Percentiles rank a stretch among this genome's conserved stretches.
Evolutionary conservation across 1,140 invertebrate genomes (phyloP).

Genomic region (Physella acuta): DNA sequence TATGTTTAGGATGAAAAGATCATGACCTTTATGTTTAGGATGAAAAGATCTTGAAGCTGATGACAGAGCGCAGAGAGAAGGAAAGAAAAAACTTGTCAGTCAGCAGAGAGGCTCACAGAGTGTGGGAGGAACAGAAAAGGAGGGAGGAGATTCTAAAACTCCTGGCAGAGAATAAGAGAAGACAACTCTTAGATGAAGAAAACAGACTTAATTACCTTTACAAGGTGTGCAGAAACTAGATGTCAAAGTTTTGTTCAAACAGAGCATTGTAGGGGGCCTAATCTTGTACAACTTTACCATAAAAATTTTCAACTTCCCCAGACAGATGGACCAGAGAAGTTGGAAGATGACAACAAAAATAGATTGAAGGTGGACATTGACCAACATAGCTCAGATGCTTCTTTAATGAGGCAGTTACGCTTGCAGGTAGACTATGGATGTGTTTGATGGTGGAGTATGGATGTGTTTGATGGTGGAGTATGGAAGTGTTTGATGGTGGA

Average conservation of each 20-base stretch:
- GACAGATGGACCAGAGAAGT: too few species aligned
- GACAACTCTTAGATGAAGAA: constrained; percentile 35
- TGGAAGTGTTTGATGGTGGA: too few species aligned
- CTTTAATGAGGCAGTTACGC: too few species aligned
- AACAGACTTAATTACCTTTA: constrained; percentile 32
- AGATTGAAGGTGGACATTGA: too few species aligned
- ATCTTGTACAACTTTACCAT: too few species aligned
- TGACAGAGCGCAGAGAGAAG: constrained; percentile 37
- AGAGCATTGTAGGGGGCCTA: too few species aligned
- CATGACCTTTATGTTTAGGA: constrained; percentile 48
- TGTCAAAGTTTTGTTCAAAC: background rate
- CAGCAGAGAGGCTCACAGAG: constrained; percentile 29
- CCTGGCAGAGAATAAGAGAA: constrained; percentile 38
- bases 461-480: too few species aligned
- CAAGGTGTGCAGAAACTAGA: constrained; percentile 27
- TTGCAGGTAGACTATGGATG: too few species aligned
- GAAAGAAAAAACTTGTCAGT: constrained; percentile 28
- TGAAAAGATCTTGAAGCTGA: constrained; percentile 41
- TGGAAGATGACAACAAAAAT: too few species aligned
- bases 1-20: too few species aligned
- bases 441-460: too few species aligned
- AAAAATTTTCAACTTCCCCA: too few species aligned
- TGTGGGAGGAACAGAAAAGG: constrained; percentile 41
- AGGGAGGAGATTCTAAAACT: constrained; percentile 31
- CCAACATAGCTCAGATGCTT: background rate